phyloP scores from a whole-genome alignment of 2,797 vertebrate genomes.

The Hyperoplus lanceolatus region DNA sequence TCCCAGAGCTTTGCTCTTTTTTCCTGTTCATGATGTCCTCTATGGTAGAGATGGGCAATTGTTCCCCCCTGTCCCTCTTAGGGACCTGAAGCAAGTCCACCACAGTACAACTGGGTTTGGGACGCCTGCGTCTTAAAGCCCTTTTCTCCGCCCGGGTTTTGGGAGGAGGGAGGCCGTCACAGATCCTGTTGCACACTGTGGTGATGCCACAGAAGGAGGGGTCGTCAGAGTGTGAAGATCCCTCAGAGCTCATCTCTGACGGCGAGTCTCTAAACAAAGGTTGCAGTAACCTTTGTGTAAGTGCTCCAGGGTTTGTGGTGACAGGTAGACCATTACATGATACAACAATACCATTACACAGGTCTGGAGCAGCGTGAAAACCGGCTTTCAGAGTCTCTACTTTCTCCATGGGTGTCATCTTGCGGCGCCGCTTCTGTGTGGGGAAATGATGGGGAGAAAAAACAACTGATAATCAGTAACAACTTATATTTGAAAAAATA shows the following conservation, averaged over 20 bases:
- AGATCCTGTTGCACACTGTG: slow-evolving; percentile 89
- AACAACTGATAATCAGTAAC: background rate
- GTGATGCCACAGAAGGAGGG: slow-evolving; percentile 95
- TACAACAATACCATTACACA: slow-evolving; percentile 59
- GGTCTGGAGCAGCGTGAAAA: slow-evolving; percentile 48
- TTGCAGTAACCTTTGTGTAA: slow-evolving; percentile 51
- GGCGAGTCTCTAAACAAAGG: slow-evolving; percentile 79
- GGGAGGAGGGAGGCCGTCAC: slow-evolving; percentile 85
- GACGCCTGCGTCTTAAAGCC: slow-evolving; percentile 88
- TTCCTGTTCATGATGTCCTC: slow-evolving; percentile 70
- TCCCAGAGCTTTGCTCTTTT: slow-evolving; percentile 59
- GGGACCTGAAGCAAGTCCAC: slow-evolving; percentile 89
- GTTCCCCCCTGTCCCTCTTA: slow-evolving; percentile 41
- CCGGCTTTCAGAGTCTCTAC: slow-evolving; percentile 76
- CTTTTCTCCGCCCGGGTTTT: slow-evolving; percentile 85
- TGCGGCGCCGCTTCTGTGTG: slow-evolving; percentile 73
- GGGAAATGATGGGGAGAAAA: background rate
- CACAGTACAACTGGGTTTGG: slow-evolving; percentile 82
- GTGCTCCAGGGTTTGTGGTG: slow-evolving; percentile 28
- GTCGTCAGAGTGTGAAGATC: slow-evolving; percentile 94
- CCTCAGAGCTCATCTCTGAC: slow-evolving; percentile 94
- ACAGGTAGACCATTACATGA: slow-evolving; percentile 45
- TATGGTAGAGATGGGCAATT: slow-evolving; percentile 59
- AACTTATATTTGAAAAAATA: background rate
- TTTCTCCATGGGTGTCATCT: slow-evolving; percentile 64